These are phyloP conservation scores for Acleris literana DNA, from an alignment of 2,888 invertebrate genomes.

Conservation along the genomic window DNA sequence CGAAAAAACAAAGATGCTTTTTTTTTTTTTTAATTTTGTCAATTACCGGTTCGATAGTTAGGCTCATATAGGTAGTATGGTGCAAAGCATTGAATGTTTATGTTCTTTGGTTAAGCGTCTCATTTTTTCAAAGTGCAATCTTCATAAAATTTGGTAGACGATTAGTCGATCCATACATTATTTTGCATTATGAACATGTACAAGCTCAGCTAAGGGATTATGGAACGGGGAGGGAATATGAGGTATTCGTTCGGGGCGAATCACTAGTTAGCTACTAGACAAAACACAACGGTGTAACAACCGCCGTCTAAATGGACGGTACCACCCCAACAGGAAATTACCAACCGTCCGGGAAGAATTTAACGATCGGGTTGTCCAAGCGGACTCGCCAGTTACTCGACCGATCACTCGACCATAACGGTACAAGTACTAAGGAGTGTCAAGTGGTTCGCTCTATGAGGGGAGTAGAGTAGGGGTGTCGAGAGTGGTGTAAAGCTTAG, in stretches of 20 bases:
- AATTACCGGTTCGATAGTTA: too few species aligned
- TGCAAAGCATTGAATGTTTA: too few species aligned
- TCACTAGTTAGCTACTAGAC: neutral
- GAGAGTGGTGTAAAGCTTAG: neutral
- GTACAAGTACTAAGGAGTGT: constrained; percentile 2
- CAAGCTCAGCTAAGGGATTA: neutral
- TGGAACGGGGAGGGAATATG: too few species aligned
- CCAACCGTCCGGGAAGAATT: constrained; percentile 48
- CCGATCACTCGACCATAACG: neutral
- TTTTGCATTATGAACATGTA: too few species aligned
- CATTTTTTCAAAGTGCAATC: too few species aligned
- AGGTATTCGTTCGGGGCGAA: too few species aligned
- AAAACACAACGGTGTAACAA: constrained; percentile 31
- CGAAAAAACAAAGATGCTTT: too few species aligned
- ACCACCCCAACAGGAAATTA: constrained; percentile 48
- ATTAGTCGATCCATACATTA: too few species aligned
- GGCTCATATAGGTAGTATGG: too few species aligned
- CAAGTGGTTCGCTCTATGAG: neutral
- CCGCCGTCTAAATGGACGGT: constrained; percentile 39
- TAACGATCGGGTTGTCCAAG: constrained; percentile 48
- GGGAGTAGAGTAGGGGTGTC: neutral
- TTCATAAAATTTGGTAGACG: too few species aligned
- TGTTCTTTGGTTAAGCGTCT: too few species aligned
- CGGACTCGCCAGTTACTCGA: constrained; percentile 12
- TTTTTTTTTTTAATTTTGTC: too few species aligned